Conservation (phyloP, 2,113 vertebrate species). For the Chaetura pelagica region DNA sequence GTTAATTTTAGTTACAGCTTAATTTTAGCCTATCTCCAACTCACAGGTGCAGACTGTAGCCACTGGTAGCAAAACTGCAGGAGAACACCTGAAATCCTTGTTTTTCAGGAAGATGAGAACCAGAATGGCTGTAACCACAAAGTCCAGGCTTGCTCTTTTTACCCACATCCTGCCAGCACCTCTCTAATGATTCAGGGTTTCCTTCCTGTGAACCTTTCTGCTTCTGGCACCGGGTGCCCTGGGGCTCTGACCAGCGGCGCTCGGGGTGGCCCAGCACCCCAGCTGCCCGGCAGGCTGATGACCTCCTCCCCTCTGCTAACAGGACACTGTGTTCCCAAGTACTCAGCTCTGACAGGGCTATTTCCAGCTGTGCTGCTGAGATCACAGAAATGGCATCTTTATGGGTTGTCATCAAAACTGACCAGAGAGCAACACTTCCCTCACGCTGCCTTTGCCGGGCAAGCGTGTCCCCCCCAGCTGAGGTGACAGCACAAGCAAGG, state of each 20-base stretch:
- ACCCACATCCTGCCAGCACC: not conserved
- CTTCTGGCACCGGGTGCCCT: not conserved
- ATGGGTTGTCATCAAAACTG: conserved; percentile 23
- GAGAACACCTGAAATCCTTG: not conserved
- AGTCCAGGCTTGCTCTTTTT: not conserved
- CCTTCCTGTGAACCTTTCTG: not conserved
- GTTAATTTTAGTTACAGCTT: not conserved
- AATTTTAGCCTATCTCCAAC: not conserved
- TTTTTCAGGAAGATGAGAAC: not conserved
- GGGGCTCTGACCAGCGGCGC: not conserved
- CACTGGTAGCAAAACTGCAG: not conserved
- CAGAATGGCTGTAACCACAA: not conserved
- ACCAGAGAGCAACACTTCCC: not conserved
- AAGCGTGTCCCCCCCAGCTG: not conserved
- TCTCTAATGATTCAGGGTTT: not conserved
- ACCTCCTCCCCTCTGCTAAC: conserved; percentile 68
- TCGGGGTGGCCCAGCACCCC: conserved; percentile 27
- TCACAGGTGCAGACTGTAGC: not conserved
- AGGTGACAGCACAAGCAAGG: not conserved
- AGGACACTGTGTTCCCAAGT: conserved; percentile 74
- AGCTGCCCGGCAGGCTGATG: conserved; percentile 71
- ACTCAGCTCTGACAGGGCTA: not conserved
- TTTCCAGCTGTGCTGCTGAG: conserved; percentile 64
- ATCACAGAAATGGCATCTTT: conserved; percentile 57
- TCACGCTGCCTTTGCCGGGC: not conserved